phyloP scores from a whole-genome alignment of 2,888 invertebrate species.

The Thecophora atra region DNA sequence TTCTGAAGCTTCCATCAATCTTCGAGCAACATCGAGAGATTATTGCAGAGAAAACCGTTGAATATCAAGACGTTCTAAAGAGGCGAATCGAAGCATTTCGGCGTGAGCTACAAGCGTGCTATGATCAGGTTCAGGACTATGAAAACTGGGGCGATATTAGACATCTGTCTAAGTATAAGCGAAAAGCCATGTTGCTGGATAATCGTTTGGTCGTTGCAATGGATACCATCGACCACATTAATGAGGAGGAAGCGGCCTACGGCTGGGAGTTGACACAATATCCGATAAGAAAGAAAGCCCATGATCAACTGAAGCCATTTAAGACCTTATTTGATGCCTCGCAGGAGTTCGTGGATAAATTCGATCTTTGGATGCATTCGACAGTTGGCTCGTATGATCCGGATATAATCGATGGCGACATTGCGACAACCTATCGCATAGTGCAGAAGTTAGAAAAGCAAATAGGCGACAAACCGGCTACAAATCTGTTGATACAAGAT shows the following conservation, averaged over 20 bases:
- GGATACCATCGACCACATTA: slow-evolving; percentile 85
- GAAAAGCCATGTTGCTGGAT: slow-evolving; percentile 82
- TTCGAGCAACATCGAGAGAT: slow-evolving; percentile 85
- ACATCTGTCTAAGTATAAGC: slow-evolving; percentile 82
- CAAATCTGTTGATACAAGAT: slow-evolving; percentile 75
- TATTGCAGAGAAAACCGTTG: slow-evolving; percentile 81
- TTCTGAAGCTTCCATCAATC: slow-evolving; percentile 80
- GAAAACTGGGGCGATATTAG: slow-evolving; percentile 88
- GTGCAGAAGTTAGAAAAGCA: slow-evolving; percentile 89
- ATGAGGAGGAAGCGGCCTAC: slow-evolving; percentile 89
- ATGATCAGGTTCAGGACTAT: slow-evolving; percentile 83
- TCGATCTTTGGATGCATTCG: slow-evolving; percentile 85
- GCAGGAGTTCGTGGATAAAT: slow-evolving; percentile 83
- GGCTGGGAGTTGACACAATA: slow-evolving; percentile 90
- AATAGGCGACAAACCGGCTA: slow-evolving; percentile 80
- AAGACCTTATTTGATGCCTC: slow-evolving; percentile 90
- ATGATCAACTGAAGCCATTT: slow-evolving; percentile 84
- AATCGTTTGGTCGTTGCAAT: slow-evolving; percentile 74
- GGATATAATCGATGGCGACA: slow-evolving; percentile 79
- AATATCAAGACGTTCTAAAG: slow-evolving; percentile 85
- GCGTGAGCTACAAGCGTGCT: slow-evolving; percentile 82
- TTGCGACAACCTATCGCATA: slow-evolving; percentile 69
- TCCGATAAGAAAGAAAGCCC: slow-evolving; percentile 80
- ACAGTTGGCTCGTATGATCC: slow-evolving; percentile 87
- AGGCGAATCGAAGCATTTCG: slow-evolving; percentile 82